Evolutionary conservation across 1,140 invertebrate genomes (phyloP).

Genomic region (Atopsyche davidsoni): DNA sequence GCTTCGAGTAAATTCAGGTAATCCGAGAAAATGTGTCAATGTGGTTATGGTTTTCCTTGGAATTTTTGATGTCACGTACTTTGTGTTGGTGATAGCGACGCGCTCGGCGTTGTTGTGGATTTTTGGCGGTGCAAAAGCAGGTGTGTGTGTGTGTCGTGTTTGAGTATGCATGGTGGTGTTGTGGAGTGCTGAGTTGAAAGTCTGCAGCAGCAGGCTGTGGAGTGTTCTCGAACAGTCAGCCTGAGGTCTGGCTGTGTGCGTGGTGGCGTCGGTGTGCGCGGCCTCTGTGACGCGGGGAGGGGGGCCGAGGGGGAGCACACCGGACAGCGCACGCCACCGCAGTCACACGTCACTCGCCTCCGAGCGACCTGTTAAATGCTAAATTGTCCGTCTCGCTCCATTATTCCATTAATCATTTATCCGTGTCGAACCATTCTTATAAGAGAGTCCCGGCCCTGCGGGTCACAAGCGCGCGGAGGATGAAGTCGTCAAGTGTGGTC

Average conservation of each 20-base stretch:
- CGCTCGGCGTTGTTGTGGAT: no score
- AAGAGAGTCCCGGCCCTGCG: neutral
- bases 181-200: no score
- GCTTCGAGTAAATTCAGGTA: no score
- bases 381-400: conserved; percentile 18
- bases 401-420: conserved; percentile 29
- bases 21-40: no score
- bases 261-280: conserved; percentile 2
- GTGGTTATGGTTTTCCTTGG: no score
- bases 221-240: neutral
- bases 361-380: conserved; percentile 11
- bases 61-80: no score
- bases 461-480: conserved; percentile 20
- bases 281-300: neutral
- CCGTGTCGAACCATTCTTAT: conserved; percentile 20
- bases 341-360: conserved; percentile 5
- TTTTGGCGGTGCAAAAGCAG: no score
- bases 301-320: neutral
- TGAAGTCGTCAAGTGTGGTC: conserved; percentile 21
- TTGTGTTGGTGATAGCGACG: no score
- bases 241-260: neutral
- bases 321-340: conserved; percentile 2
- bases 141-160: no score
- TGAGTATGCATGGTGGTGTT: no score
- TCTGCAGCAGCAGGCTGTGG: neutral